phyloP scores from a whole-genome alignment of 37 sponge, comb jelly and placozoan species.

The Hexactinellida sp. region DNA sequence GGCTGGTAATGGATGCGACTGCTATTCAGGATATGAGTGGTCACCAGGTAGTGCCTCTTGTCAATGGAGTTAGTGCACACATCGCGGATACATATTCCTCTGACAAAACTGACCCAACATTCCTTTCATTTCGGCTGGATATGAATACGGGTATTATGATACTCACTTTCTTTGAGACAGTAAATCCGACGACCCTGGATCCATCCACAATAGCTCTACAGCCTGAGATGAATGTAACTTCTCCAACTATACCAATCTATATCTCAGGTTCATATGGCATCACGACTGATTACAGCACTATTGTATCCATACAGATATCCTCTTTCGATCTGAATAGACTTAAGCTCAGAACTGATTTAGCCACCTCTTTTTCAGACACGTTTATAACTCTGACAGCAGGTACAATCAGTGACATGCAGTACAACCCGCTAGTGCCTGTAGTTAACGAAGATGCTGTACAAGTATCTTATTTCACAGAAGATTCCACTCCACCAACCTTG shows the following conservation, averaged over 20 bases:
- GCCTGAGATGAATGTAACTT: neutral
- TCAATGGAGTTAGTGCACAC: constrained; percentile 52
- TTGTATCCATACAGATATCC: constrained; percentile 28
- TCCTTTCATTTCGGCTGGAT: constrained; percentile 45
- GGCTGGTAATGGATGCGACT: constrained; percentile 43
- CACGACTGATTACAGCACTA: constrained; percentile 24
- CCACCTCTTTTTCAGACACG: constrained; percentile 32
- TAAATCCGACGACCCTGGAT: constrained; percentile 38
- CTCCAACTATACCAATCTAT: neutral
- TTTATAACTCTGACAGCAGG: constrained; percentile 53
- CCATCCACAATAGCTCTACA: constrained; percentile 46
- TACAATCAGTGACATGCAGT: constrained; percentile 68
- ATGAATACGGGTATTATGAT: constrained; percentile 41
- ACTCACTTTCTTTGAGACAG: constrained; percentile 69
- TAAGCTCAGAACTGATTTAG: constrained; percentile 42
- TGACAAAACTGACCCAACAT: constrained; percentile 60
- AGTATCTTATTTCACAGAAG: constrained; percentile 24
- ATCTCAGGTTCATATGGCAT: constrained; percentile 21
- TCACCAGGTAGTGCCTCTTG: constrained; percentile 36
- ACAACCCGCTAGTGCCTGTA: constrained; percentile 62
- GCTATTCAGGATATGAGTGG: constrained; percentile 56
- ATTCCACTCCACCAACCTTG: constrained; percentile 40
- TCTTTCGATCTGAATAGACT: constrained; percentile 57
- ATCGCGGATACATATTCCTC: constrained; percentile 46
- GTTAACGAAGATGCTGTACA: constrained; percentile 32